Base-by-base conservation (phyloP, 1,140 invertebrate species). In the Chlorops oryzae region DNA sequence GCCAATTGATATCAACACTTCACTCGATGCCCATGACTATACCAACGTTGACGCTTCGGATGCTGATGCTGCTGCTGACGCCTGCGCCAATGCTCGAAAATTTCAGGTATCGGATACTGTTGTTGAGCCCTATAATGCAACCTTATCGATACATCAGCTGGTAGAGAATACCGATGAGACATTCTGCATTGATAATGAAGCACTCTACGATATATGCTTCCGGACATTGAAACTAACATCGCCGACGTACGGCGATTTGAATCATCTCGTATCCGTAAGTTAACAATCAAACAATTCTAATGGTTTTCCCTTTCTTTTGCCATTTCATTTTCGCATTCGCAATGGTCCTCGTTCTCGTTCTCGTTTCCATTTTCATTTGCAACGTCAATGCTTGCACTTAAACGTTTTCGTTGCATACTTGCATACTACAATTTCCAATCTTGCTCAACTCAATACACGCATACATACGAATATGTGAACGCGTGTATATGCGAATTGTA, bases 161-260 rank as follows among this genome's bases (percentile, higher is more conserved):
- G 86, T 93, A 18, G 90, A 92, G 73, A 91, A 92, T 63, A 90
- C 89, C 12, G 90, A 92, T 65, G 86, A 91, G 70, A 89, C 88
- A 4, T 92, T 87, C 65, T 91, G 88, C 61, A 88, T 92, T 64
- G 89, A 92, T 74, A 92, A 92, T 71, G 91, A 93, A 74, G 91
- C 91, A 50, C 77, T 94, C 10, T 94, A 93, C 63, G 90, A 93
- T 72, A 94, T 94, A 61, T 93, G 91, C 74, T 93, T 92, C 81
- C 81, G 90, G 57, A 94, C 90, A 21, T 73, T 94, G 49, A 93
- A 92, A 73, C 75, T 95, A 2, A 84, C 84, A 7, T 92, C 87
- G 20, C 90, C 90, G 18, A 92, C 88, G 2, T 93, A 94, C 62
- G 87, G 87, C 22, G 88, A 91, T 62, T 72, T 91, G 48, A 91